phyloP scores from a whole-genome alignment of 1,140 invertebrate genomes.

The Camponotus vicinus region DNA sequence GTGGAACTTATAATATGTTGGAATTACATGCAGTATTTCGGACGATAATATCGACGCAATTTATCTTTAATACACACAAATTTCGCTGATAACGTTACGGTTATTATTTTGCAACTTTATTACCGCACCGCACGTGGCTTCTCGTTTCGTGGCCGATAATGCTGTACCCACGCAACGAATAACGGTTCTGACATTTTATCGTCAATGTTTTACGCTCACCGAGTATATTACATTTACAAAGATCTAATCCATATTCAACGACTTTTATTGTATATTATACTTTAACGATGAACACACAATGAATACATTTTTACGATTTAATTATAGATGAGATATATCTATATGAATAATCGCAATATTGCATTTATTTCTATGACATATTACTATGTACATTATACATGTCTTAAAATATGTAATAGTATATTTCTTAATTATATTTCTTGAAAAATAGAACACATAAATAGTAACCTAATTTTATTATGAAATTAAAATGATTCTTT shows the following conservation, averaged over 20 bases:
- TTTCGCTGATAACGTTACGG: conserved; percentile 53
- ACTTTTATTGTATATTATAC: neutral
- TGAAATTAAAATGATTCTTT: neutral
- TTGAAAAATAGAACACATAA: neutral
- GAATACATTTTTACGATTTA: neutral
- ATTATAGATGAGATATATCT: neutral
- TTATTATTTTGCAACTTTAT: conserved; percentile 63
- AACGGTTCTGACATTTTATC: conserved; percentile 50
- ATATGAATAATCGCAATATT: neutral
- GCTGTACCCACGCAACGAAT: conserved; percentile 8
- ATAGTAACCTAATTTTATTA: neutral
- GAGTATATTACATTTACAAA: neutral
- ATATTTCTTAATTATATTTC: neutral
- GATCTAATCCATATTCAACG: neutral
- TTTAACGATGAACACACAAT: neutral
- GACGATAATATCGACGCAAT: conserved; percentile 54
- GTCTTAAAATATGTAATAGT: conserved; percentile 4
- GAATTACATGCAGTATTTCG: conserved; percentile 37
- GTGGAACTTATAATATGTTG: conserved; percentile 45
- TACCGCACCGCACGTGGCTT: conserved; percentile 6
- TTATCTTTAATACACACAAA: conserved; percentile 56
- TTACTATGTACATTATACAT: too few relatives aligned
- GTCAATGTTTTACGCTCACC: conserved; percentile 30
- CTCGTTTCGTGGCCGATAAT: conserved; percentile 24
- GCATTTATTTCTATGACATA: neutral